Evolutionary conservation across 2,888 invertebrate species (phyloP), one percentile per base, ranked within the genome.

Genomic region (Eucera pruinosa): DNA sequence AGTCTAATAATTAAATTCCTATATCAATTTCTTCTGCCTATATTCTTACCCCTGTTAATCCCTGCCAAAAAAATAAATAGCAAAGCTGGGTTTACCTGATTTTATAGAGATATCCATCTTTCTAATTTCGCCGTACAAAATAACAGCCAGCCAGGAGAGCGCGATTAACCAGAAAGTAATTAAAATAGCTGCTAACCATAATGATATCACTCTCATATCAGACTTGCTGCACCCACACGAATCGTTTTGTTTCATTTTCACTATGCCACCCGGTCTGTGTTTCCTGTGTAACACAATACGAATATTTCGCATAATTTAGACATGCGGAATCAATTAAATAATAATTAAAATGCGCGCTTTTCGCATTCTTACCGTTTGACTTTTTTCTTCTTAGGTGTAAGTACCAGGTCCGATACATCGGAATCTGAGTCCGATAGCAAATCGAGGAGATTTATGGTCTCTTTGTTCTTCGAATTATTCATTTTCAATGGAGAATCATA

Each of bases 371-470:
- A 94, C 95, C 95, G 94, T 73, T 94, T 93, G 33, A 94, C 92
- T 90, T 94, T 94, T 89, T 94, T 94, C 85, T 94, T 95, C 50
- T 94, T 94, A 75, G 94, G 94, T 25, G 91, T 86, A 71, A 94
- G 93, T 89, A 94, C 94, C 89, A 95, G 89, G 87, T 95, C 94
- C 50, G 95, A 93, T 75, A 94, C 93, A 78, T 95, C 94, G 0
- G 95, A 94, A 52, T 94, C 94, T 80, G 94, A 94, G 78, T 94
- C 94, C 72, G 94, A 95, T 61, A 95, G 94, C 78, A 95, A 90
- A 87, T 95, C 95, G 87, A 95, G 90, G 54, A 95, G 93, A 84
- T 95, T 94, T 89, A 95, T 95, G 81, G 94, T 94, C 93, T 95
- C 95, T 88, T 95, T 95, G 88, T 94, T 94, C 69, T 88, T 91